Percentiles rank a stretch among this genome's conserved stretches.
phyloP scores from a whole-genome alignment of 1,140 invertebrate genomes.

The Pseudoatta argentina region DNA sequence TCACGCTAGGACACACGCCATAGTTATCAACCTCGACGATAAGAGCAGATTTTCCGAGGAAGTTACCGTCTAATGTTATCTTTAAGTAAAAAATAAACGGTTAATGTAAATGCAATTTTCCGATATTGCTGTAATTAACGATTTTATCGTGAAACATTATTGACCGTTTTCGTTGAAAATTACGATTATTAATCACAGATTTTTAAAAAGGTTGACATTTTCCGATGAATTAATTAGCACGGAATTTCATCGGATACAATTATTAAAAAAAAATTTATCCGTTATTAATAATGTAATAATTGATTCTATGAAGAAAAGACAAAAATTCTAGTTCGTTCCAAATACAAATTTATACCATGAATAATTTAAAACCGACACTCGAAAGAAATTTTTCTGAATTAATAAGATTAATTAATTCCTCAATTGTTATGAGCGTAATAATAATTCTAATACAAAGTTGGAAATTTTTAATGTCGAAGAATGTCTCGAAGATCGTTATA shows the following conservation, averaged over 20 bases:
- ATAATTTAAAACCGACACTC: constrained; percentile 15
- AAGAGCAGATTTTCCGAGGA: constrained; percentile 93
- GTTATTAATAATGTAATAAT: background rate
- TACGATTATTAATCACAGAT: constrained; percentile 2
- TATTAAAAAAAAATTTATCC: constrained; percentile 12
- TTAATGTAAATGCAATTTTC: background rate
- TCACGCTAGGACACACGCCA: constrained; percentile 90
- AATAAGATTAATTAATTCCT: constrained; percentile 1
- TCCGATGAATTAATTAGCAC: background rate
- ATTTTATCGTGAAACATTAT: background rate
- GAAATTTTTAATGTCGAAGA: constrained; percentile 17
- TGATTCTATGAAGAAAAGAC: background rate
- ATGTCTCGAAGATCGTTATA: background rate
- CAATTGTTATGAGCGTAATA: background rate
- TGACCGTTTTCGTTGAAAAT: background rate
- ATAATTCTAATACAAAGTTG: constrained; percentile 15
- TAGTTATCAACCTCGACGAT: constrained; percentile 92
- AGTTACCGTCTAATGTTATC: constrained; percentile 89
- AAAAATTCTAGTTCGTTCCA: constrained; percentile 16
- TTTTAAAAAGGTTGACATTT: background rate
- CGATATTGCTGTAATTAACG: constrained; percentile 2
- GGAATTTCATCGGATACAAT: background rate
- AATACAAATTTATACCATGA: constrained; percentile 24
- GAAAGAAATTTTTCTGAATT: background rate
- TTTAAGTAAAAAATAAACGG: constrained; percentile 33